Evolutionary conservation across 2,888 invertebrate species (phyloP), one percentile per base, ranked within the genome.

Genomic region (Agrochola lychnidis): DNA sequence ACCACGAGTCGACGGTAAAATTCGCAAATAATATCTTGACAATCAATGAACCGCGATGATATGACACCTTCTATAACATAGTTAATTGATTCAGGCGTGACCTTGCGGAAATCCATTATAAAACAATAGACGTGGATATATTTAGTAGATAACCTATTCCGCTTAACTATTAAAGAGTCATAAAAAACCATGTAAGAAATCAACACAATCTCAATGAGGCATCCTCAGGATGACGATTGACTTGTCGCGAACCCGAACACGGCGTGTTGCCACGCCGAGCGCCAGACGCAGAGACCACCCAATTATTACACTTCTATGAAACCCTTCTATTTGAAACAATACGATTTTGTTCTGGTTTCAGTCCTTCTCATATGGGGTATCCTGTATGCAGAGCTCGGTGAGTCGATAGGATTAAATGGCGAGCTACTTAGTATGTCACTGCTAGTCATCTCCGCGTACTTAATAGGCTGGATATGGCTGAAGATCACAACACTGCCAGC

Each of bases 401-500:
- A 97, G 59, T 95, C 97, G 25, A 97, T 98, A 4, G 97, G 97
- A 19, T 97, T 98, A 3, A 97, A 97, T 61, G 98, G 98, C 56
- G 97, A 97, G 86, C 94, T 98, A 2, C 97, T 98, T 79, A 97
- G 97, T 83, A 96, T 98, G 89, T 97, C 98, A 2, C 88, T 97
- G 2, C 94, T 98, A 57, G 97, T 97, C 79, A 97, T 98, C 73
- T 96, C 97, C n/a, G 97, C 98, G 36, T 97, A 98, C 92, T 97
- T 98, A 89, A 97, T 98, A 22, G 98, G 98, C 62, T 98, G 98
- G 98, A 78, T 96, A 70, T 94, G 98, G 91, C 94, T 98, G 79
- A 97, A 97, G 85, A 92, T 98, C 42, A 97, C 98, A 6, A 98
- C 98, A 0, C 92, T 98, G 76, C 98, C 98, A 63, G 98, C 98